Evolutionary conservation across 2,113 vertebrate genomes (phyloP), one percentile per base, ranked within the genome.

Genomic region (Rhabdomys dilectus): DNA sequence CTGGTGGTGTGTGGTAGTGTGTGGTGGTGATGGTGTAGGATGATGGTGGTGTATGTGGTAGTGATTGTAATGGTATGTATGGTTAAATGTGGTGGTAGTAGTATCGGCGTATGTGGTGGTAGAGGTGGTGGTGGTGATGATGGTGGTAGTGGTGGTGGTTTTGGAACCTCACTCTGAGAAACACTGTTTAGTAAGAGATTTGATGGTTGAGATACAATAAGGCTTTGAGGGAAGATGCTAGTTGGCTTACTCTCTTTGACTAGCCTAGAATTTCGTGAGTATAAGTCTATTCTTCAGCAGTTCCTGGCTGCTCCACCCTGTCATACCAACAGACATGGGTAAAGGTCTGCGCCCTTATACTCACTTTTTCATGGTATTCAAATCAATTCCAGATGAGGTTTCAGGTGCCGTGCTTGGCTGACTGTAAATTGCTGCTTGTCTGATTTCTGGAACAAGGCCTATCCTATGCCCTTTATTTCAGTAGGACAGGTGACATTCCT

Each of bases 231-330:
- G 80, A 96, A 96, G 97, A 95, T 93, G 51, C 58, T 97, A 84
- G 87, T 77, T 89, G 96, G 91, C 16, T 56, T 91, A 48, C 77
- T 81, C 64, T 86, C 68, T 78, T 92, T 84, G 60, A 8, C 66
- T 82, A 53, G 93, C 84, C 86, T 97, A 91, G 92, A 85, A 88
- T 88, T 96, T 91, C 90, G 93, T 91, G 91, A 96, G 96, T 97
- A 24, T 29, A 89, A 78, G 64, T 66, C 0, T 91, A 19, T 66
- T 91, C n/a, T 92, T 98, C 68, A 93, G 93, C 97, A 85, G 36
- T 58, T 96, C 72, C 95, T 92, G 73, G 81, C 90, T 94, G 89
- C 72, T 94, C 73, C 53, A 66, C 93, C 70, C 77, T 96, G 51
- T 53, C 72, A 96, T 66, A 78, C 95, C 97, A 96, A 93, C 91